phyloP scores from a whole-genome alignment of 1,140 invertebrate species.

The Globodera ellingtonae region DNA sequence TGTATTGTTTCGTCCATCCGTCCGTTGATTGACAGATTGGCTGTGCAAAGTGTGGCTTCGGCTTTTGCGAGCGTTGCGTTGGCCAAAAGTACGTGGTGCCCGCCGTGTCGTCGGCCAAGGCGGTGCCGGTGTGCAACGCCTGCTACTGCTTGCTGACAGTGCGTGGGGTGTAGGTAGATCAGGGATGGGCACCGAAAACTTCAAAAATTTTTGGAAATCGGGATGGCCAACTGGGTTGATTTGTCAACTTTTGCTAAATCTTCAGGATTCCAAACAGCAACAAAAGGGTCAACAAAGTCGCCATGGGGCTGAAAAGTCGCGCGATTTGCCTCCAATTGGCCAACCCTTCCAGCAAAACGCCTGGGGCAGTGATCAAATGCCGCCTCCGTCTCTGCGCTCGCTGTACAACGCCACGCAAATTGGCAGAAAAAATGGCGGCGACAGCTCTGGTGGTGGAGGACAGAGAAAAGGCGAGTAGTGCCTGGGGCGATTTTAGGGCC shows the following conservation, averaged over 20 bases:
- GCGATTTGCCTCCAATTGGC: slow-evolving; percentile 9
- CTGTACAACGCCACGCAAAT: neutral
- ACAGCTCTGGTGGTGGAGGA: neutral
- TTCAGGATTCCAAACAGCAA: neutral
- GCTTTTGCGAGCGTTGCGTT: slow-evolving; percentile 33
- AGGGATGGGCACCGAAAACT: neutral
- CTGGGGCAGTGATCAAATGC: slow-evolving; percentile 29
- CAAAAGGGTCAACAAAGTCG: neutral
- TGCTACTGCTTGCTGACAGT: slow-evolving; percentile 21
- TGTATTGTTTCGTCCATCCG: neutral
- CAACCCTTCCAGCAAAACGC: neutral
- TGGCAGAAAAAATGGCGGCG: neutral
- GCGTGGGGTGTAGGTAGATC: neutral
- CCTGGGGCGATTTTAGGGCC: too few relatives aligned
- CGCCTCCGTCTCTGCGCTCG: slow-evolving; percentile 31
- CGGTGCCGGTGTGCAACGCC: slow-evolving; percentile 29
- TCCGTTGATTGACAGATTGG: slow-evolving; percentile 23
- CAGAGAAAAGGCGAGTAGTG: neutral
- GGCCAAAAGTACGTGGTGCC: slow-evolving; percentile 7
- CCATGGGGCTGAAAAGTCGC: slow-evolving; percentile 19
- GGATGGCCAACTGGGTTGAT: neutral
- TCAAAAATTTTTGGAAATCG: neutral
- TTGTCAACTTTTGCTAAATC: neutral
- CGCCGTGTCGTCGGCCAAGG: slow-evolving; percentile 7
- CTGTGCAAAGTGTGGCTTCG: slow-evolving; percentile 30